Percentiles rank a stretch among this genome's conserved stretches.
These are phyloP conservation scores for Dicycla oo DNA, from an alignment of 2,888 invertebrate genomes.

Conservation along the genomic window DNA sequence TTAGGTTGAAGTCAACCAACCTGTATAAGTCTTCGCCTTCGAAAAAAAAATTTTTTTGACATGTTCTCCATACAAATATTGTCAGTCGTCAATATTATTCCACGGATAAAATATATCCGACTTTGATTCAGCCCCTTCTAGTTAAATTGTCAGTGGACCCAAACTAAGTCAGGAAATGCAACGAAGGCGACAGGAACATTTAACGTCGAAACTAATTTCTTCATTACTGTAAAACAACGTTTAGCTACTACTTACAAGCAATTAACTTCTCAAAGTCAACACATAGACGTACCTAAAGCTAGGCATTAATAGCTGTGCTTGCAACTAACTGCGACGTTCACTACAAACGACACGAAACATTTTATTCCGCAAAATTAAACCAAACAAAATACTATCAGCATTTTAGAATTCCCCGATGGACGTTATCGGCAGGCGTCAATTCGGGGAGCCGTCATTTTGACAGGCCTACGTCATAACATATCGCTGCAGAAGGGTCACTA, in stretches of 20 bases:
- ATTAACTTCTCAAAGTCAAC: conserved; percentile 46
- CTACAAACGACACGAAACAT: conserved; percentile 45
- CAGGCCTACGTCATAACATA: conserved; percentile 62
- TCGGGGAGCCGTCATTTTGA: conserved; percentile 75
- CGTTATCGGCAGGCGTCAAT: conserved; percentile 80
- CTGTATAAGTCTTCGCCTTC: too few species aligned
- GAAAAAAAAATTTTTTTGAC: too few species aligned
- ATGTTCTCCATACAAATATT: too few species aligned
- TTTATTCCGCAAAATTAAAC: conserved; percentile 57
- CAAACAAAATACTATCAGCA: conserved; percentile 66
- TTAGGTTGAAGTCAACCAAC: too few species aligned
- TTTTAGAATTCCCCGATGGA: conserved; percentile 70
- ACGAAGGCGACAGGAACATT: conserved; percentile 32
- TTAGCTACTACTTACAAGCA: conserved; percentile 17
- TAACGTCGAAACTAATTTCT: conserved; percentile 44
- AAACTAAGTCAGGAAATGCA: conserved; percentile 9
- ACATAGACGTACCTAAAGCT: conserved; percentile 18
- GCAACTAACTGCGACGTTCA: conserved; percentile 42
- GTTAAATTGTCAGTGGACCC: not conserved
- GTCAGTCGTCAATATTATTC: too few species aligned
- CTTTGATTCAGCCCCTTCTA: not conserved
- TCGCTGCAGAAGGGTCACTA: conserved; percentile 40
- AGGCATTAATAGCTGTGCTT: conserved; percentile 17
- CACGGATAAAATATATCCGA: too few species aligned
- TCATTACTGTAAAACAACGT: conserved; percentile 33